These are phyloP conservation scores for Cerceris rybyensis DNA, from an alignment of 2,888 invertebrate species.

Conservation along the genomic window DNA sequence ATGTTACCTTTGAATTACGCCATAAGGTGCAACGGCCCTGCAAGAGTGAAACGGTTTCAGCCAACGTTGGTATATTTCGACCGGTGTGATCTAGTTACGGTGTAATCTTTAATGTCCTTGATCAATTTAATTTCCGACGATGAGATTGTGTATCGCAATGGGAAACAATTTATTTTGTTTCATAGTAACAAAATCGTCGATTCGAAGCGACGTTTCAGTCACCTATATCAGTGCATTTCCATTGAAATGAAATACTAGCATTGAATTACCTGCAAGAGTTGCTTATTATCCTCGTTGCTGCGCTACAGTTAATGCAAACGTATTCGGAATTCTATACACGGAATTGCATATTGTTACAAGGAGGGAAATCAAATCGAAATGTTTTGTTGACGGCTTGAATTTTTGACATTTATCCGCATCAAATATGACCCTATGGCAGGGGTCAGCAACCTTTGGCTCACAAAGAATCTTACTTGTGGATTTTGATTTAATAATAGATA, in stretches of 20 bases:
- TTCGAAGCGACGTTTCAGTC: not conserved
- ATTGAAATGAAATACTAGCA: not conserved
- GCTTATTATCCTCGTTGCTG: not conserved
- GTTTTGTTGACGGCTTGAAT: not conserved
- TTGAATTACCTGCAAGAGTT: not conserved
- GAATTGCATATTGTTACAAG: conserved; percentile 1
- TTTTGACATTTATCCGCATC: not conserved
- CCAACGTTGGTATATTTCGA: conserved; percentile 7
- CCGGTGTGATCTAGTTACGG: conserved; percentile 22
- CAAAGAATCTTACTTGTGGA: too few species aligned
- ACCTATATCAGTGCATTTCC: not conserved
- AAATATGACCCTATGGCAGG: not conserved
- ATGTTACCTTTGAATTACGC: conserved; percentile 63
- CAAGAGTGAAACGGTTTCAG: not conserved
- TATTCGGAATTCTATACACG: conserved; percentile 7
- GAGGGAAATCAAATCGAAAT: not conserved
- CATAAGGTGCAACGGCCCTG: conserved; percentile 32
- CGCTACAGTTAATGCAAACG: not conserved
- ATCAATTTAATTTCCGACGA: conserved; percentile 40
- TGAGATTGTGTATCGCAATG: not conserved
- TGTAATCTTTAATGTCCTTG: conserved; percentile 39
- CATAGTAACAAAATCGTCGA: not conserved
- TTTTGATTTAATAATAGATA: too few species aligned
- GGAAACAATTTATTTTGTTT: not conserved
- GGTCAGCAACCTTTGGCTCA: too few species aligned